These are phyloP conservation scores for Artibeus lituratus DNA, from an alignment of 2,797 vertebrate species.

Conservation along the genomic window DNA sequence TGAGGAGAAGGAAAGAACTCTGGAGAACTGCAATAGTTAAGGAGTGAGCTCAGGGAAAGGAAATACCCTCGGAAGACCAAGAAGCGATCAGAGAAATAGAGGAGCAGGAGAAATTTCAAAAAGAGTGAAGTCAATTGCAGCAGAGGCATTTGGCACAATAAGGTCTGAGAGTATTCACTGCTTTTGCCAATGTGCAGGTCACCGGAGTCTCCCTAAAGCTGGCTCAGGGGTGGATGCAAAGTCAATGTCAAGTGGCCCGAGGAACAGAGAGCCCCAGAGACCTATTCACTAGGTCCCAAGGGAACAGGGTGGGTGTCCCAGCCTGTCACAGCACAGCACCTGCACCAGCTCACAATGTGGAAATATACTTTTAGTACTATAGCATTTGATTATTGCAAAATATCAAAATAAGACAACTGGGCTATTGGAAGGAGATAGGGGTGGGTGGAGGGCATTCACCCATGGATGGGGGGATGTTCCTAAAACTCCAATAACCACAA, in stretches of 20 bases:
- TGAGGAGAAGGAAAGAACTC: neutral
- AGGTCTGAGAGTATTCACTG: neutral
- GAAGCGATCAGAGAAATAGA: neutral
- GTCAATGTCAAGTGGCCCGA: neutral
- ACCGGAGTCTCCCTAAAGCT: neutral
- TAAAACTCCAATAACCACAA: neutral
- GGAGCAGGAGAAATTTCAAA: neutral
- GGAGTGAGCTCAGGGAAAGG: neutral
- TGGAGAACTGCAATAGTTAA: neutral
- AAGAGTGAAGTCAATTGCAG: neutral
- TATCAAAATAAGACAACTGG: neutral
- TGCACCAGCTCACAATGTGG: neutral
- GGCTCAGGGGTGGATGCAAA: too few species aligned
- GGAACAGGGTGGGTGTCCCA: neutral
- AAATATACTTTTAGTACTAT: neutral
- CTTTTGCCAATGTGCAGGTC: neutral
- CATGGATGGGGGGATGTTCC: neutral
- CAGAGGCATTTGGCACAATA: neutral
- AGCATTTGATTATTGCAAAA: constrained; percentile 21
- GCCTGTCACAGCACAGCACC: neutral
- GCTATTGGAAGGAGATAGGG: neutral
- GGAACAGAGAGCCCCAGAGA: neutral
- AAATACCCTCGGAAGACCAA: neutral
- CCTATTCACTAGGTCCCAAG: too few species aligned
- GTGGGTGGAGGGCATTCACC: neutral